These are phyloP conservation scores for Butastur rufipennis DNA, from an alignment of 2,113 vertebrate species.

Conservation along the genomic window DNA sequence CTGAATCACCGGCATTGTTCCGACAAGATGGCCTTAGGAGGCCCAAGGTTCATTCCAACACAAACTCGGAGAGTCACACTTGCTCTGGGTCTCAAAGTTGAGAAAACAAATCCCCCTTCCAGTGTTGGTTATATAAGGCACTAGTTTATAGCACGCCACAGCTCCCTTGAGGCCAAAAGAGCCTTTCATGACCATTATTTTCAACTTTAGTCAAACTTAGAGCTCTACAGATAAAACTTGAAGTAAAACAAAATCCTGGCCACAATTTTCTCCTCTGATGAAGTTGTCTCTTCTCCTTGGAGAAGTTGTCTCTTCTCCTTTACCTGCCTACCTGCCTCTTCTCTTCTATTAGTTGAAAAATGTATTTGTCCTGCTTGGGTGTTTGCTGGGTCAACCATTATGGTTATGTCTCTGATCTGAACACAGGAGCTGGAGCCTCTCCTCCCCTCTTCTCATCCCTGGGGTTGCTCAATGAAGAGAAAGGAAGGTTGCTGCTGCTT, in stretches of 20 bases:
- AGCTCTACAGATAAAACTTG: background rate
- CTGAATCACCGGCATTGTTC: background rate
- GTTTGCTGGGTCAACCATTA: background rate
- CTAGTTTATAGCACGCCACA: background rate
- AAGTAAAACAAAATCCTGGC: background rate
- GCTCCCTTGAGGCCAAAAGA: background rate
- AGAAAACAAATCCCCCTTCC: background rate
- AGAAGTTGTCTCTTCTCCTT: background rate
- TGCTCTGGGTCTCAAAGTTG: slow-evolving; percentile 1
- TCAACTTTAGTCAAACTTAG: background rate
- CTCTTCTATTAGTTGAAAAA: background rate
- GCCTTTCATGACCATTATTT: background rate
- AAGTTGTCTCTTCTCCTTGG: background rate
- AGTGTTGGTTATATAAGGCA: background rate
- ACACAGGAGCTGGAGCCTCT: background rate
- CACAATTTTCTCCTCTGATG: background rate
- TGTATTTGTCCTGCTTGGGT: background rate
- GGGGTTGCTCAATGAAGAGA: background rate
- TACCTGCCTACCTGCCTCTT: background rate
- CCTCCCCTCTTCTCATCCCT: background rate
- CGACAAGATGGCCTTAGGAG: slow-evolving; percentile 1
- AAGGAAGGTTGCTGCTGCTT: background rate
- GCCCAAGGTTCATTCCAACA: background rate
- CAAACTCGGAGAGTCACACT: background rate
- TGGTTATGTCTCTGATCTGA: background rate